A percentile compares a stretch with the other conserved stretches of the same genome.
Conservation (phyloP, 2,888 invertebrate genomes). For the Baccha elongata region DNA sequence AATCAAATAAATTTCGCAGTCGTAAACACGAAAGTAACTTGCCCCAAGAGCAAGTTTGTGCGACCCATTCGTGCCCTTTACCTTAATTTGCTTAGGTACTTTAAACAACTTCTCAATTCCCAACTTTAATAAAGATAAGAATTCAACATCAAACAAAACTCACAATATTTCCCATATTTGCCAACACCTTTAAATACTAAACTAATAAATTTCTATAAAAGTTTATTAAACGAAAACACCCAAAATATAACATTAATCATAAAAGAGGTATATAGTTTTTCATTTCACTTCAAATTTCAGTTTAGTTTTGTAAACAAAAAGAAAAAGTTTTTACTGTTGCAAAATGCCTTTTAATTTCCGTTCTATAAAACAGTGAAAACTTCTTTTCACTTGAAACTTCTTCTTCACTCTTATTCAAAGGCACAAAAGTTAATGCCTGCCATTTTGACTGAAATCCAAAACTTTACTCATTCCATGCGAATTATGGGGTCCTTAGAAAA, state of each 20-base stretch:
- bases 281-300: conserved; percentile 31
- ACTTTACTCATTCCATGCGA: conserved; percentile 45
- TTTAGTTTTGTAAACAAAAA: conserved; percentile 19
- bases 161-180: too few species aligned
- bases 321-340: conserved; percentile 17
- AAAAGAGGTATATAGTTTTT: conserved; percentile 24
- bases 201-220: too few species aligned
- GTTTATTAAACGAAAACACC: conserved; percentile 15
- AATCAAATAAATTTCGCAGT: too few species aligned
- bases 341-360: conserved; percentile 62
- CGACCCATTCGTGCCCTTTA: too few species aligned
- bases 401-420: conserved; percentile 17
- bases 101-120: too few species aligned
- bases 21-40: too few species aligned
- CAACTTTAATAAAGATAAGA: too few species aligned
- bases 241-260: conserved; percentile 11
- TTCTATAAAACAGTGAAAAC: conserved; percentile 42
- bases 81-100: too few species aligned
- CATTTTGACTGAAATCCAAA: conserved; percentile 38
- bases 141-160: too few species aligned
- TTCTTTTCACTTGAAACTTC: not conserved
- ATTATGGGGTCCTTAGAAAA: conserved; percentile 29
- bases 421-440: conserved; percentile 49
- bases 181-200: too few species aligned
- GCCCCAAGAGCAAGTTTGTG: too few species aligned